phyloP scores from a whole-genome alignment of 1,140 invertebrate genomes.

The Diprion similis region DNA sequence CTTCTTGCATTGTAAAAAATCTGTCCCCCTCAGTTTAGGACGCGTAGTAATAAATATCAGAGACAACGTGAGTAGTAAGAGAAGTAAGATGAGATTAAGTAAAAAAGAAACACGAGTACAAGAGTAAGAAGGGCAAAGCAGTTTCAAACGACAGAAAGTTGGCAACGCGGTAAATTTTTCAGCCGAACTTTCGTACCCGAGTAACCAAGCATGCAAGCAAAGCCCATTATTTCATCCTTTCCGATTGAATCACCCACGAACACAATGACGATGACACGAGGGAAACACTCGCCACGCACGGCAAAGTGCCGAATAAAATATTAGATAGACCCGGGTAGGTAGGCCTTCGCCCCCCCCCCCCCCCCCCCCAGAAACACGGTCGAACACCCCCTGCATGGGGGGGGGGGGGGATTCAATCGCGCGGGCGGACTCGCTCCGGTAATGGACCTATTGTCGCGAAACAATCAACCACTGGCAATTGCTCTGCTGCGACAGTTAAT shows the following conservation, averaged over 20 bases:
- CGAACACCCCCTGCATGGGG: not conserved
- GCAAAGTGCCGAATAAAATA: not conserved
- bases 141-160: not conserved
- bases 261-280: not conserved
- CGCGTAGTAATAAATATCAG: no score
- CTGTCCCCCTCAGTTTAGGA: no score
- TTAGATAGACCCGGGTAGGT: no score
- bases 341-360: not conserved
- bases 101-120: not conserved
- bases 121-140: no score
- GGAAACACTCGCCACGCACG: not conserved
- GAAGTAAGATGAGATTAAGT: not conserved
- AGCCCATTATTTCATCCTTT: not conserved
- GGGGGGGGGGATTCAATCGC: not conserved
- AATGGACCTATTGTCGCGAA: conserved; percentile 7
- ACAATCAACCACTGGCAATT: conserved; percentile 5
- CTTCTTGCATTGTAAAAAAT: no score
- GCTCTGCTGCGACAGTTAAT: conserved; percentile 3
- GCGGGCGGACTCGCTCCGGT: conserved; percentile 2
- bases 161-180: not conserved
- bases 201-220: not conserved
- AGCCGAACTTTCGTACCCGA: not conserved
- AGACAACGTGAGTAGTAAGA: no score
- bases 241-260: not conserved
- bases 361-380: not conserved